phyloP scores from a whole-genome alignment of 2,797 vertebrate genomes.

The Geotrypetes seraphini region DNA sequence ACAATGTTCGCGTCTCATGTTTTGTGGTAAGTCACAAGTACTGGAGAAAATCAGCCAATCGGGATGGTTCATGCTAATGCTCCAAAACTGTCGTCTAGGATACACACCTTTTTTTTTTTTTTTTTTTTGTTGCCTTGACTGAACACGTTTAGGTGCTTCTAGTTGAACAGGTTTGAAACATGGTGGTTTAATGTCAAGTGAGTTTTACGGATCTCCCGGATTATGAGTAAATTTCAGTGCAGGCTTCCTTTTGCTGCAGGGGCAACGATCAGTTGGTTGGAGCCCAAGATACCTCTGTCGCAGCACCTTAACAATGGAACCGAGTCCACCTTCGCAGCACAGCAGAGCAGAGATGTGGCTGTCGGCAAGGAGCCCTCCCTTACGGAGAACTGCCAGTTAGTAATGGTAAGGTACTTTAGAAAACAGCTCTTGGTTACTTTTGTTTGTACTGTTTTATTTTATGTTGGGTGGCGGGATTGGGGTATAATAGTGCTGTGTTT shows the following conservation, averaged over 20 bases:
- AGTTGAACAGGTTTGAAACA: conserved; percentile 11
- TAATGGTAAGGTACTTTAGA: conserved; percentile 75
- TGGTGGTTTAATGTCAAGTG: conserved; percentile 24
- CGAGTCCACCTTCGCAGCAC: conserved; percentile 60
- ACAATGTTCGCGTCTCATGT: conserved; percentile 68
- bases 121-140: too few species aligned
- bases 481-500: too few species aligned
- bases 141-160: conserved; percentile 35
- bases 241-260: conserved; percentile 70
- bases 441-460: too few species aligned
- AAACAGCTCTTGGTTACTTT: too few species aligned
- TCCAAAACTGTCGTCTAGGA: conserved; percentile 28
- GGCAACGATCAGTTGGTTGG: conserved; percentile 87
- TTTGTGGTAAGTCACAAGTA: conserved; percentile 29
- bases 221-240: conserved; percentile 70
- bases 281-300: conserved; percentile 76
- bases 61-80: conserved; percentile 49
- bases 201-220: conserved; percentile 26
- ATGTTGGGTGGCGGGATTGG: too few species aligned
- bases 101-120: conserved; percentile 29
- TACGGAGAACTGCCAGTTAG: conserved; percentile 66
- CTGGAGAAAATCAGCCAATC: conserved; percentile 54
- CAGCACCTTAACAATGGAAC: conserved; percentile 89
- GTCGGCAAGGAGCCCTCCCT: conserved; percentile 49
- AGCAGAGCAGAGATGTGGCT: conserved; percentile 57